These are phyloP conservation scores for Melanerpes formicivorus DNA, from an alignment of 2,113 vertebrate species.

Conservation along the genomic window DNA sequence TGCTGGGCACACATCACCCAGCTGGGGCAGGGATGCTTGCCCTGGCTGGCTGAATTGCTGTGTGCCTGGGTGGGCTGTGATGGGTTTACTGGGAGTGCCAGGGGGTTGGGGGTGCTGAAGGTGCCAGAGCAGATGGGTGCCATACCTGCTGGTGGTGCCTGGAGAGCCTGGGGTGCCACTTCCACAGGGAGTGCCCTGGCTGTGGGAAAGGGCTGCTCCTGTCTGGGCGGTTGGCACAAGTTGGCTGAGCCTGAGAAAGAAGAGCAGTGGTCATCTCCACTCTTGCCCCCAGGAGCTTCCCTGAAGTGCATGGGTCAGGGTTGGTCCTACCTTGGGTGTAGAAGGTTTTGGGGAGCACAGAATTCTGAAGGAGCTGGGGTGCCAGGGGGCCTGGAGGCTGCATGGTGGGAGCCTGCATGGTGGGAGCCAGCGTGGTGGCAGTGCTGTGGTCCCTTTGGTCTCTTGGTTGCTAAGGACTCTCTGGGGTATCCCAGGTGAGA, in stretches of 20 bases:
- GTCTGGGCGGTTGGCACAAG: not conserved
- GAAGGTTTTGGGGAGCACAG: not conserved
- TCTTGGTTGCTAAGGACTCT: not conserved
- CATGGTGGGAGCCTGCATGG: accelerated
- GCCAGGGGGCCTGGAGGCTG: accelerated
- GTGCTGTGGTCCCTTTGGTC: accelerated
- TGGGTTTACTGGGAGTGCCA: not conserved
- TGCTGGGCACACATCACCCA: not conserved
- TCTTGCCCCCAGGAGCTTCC: not conserved
- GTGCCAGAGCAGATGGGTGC: not conserved
- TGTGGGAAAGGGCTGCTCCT: not conserved
- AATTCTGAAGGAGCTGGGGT: not conserved
- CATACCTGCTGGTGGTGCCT: not conserved
- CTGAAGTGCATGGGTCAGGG: not conserved
- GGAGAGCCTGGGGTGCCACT: not conserved
- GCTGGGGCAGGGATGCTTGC: not conserved
- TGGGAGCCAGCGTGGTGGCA: not conserved
- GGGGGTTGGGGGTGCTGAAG: not conserved
- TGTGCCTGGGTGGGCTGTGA: no score
- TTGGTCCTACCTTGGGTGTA: not conserved
- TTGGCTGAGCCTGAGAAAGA: not conserved
- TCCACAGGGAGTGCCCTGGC: not conserved
- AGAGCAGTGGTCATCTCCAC: not conserved
- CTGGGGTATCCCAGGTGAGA: no score
- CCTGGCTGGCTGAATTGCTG: accelerated